These are phyloP conservation scores for Aphodius sticticus DNA, from an alignment of 2,888 invertebrate genomes.

Conservation along the genomic window DNA sequence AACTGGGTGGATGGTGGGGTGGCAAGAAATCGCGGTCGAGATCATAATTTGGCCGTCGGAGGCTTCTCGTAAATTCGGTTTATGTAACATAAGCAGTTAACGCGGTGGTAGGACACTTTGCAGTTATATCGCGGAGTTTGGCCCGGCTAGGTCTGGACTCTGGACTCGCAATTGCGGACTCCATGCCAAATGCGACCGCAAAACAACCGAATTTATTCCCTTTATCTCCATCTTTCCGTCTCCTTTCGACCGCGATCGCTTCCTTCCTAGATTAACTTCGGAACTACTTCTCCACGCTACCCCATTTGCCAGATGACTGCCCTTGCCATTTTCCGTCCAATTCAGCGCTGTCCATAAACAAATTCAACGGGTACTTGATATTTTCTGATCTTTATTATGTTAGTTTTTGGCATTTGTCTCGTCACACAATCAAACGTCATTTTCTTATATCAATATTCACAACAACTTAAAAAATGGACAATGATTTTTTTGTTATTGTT, in stretches of 20 bases:
- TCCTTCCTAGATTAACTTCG: constrained; percentile 24
- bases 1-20: not conserved
- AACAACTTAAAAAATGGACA: too few relatives aligned
- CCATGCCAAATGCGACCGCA: constrained; percentile 39
- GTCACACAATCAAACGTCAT: too few relatives aligned
- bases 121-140: not conserved
- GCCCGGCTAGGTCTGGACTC: not conserved
- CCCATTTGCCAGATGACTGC: constrained; percentile 15
- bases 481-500: too few relatives aligned
- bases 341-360: not conserved
- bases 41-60: constrained; percentile 11
- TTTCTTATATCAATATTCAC: too few relatives aligned
- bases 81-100: constrained; percentile 21
- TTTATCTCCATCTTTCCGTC: constrained; percentile 24
- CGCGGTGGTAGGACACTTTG: constrained; percentile 14
- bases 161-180: constrained; percentile 24
- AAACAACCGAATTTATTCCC: constrained; percentile 32
- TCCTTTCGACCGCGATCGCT: constrained; percentile 16
- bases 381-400: not conserved
- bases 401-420: not conserved
- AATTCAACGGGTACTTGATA: not conserved
- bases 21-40: not conserved
- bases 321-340: not conserved
- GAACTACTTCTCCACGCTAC: not conserved
- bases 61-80: constrained; percentile 18